These are phyloP conservation scores for Drepana arcuata DNA, from an alignment of 1,140 invertebrate genomes.

Conservation along the genomic window DNA sequence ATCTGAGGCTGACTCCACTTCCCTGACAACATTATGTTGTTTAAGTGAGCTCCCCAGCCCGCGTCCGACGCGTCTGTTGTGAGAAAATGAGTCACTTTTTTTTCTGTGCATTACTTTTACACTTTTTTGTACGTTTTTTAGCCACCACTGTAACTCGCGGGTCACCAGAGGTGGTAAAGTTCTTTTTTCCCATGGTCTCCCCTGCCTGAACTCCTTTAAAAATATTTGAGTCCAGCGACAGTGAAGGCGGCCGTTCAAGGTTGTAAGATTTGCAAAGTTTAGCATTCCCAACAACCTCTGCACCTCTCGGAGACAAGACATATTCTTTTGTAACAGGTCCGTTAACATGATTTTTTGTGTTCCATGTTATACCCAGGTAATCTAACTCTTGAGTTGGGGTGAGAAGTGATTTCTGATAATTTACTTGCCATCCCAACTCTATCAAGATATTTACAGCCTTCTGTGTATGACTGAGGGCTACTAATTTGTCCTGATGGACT, in stretches of 20 bases:
- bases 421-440: conserved; percentile 30
- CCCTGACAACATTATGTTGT: conserved; percentile 14
- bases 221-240: conserved; percentile 15
- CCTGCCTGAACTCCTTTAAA: not conserved
- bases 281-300: conserved; percentile 16
- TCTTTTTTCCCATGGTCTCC: not conserved
- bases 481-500: conserved; percentile 4
- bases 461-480: not conserved
- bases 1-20: conserved; percentile 17
- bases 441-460: conserved; percentile 7
- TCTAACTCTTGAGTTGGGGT: conserved; percentile 28
- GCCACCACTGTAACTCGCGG: conserved; percentile 7
- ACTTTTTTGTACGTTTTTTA: conserved; percentile 10
- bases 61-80: conserved; percentile 31
- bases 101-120: not conserved
- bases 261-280: conserved; percentile 67
- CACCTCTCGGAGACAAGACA: conserved; percentile 13
- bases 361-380: conserved; percentile 34
- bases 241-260: conserved; percentile 55
- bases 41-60: conserved; percentile 31
- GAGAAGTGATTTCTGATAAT: conserved; percentile 27
- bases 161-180: not conserved
- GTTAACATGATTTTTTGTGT: conserved; percentile 13
- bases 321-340: conserved; percentile 5
- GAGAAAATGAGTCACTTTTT: conserved; percentile 15